phyloP scores from a whole-genome alignment of 53 echinoderm and acorn worm genomes.

The Zoroaster sp. region DNA sequence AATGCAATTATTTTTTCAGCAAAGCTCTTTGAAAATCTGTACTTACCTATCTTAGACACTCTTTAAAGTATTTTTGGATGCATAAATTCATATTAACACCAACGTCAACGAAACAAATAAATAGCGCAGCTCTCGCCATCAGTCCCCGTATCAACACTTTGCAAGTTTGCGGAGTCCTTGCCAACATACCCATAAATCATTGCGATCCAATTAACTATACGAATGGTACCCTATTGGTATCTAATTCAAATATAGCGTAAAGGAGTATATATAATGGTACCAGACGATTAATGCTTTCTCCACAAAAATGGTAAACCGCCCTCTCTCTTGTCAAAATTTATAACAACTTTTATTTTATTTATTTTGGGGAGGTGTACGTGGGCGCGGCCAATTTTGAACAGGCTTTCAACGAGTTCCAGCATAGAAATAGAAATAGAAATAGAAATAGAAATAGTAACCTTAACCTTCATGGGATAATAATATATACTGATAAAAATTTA shows the following conservation, averaged over 20 bases:
- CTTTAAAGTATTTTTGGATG: too few species aligned
- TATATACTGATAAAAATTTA: too few species aligned
- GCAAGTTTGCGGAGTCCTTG: slow-evolving; percentile 40
- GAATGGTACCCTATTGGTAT: neutral
- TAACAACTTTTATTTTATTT: neutral
- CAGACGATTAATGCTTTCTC: neutral
- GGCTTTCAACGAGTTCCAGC: too few species aligned
- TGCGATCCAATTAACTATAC: slow-evolving; percentile 15
- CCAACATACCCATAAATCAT: slow-evolving; percentile 47
- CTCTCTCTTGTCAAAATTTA: neutral
- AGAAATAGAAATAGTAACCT: too few species aligned
- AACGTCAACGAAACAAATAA: too few species aligned
- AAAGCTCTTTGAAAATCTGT: neutral
- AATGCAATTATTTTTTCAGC: neutral
- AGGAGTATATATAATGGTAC: too few species aligned
- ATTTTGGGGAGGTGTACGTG: neutral
- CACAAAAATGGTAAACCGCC: neutral
- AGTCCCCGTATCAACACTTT: neutral
- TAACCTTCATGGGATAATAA: too few species aligned
- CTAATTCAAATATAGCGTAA: too few species aligned
- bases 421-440: too few species aligned
- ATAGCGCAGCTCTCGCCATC: neutral
- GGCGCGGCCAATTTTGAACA: too few species aligned
- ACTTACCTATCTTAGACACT: neutral
- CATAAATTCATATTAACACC: too few species aligned